Percentiles rank a stretch among this genome's conserved stretches.
Conservation (phyloP, 2,888 invertebrate genomes). For the Rhabditoides inermis region DNA sequence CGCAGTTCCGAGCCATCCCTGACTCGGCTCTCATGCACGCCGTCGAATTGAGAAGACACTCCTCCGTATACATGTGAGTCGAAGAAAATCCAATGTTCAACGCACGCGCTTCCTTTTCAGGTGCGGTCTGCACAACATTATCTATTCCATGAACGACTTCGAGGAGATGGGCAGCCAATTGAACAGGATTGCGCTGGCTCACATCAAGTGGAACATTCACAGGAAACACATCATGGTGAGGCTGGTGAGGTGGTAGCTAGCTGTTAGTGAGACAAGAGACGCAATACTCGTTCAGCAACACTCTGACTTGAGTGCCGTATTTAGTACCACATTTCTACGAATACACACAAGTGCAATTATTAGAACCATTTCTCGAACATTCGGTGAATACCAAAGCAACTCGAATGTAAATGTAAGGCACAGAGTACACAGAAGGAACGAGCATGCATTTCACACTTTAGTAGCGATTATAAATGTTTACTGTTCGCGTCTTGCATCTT, state of each 20-base stretch:
- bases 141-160: constrained; percentile 43
- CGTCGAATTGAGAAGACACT: constrained; percentile 32
- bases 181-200: constrained; percentile 38
- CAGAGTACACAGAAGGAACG: too few relatives aligned
- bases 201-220: constrained; percentile 48
- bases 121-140: constrained; percentile 38
- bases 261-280: background rate
- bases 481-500: too few relatives aligned
- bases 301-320: background rate
- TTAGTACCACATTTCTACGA: background rate
- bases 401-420: too few relatives aligned
- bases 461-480: too few relatives aligned
- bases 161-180: constrained; percentile 28
- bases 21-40: constrained; percentile 46
- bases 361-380: too few relatives aligned
- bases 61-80: constrained; percentile 12
- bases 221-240: constrained; percentile 41
- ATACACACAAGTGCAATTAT: too few relatives aligned
- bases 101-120: too few relatives aligned
- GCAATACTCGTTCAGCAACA: background rate
- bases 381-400: too few relatives aligned
- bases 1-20: constrained; percentile 44
- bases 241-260: too few relatives aligned
- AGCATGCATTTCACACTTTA: too few relatives aligned
- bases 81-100: background rate